Conservation (phyloP, 2,797 vertebrate species). For the Podarcis lilfordi region DNA sequence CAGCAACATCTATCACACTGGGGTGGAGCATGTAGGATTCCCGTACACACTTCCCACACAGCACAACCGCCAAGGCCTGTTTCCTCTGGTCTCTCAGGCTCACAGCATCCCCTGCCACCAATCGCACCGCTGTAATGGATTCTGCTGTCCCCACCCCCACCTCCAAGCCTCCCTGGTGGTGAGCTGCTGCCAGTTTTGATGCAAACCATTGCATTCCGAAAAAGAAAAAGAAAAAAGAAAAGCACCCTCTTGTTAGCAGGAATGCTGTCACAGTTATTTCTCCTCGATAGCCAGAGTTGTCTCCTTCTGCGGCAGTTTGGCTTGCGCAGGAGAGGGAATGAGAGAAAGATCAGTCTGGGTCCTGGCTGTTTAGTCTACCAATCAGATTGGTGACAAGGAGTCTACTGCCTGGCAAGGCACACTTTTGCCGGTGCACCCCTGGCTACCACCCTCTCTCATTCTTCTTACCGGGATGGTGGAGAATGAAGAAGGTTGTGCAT, state of each 20-base stretch:
- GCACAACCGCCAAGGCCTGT: not conserved
- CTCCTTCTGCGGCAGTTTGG: constrained; percentile 67
- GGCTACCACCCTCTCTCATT: constrained; percentile 3
- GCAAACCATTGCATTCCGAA: constrained; percentile 76
- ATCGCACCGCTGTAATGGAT: constrained; percentile 59
- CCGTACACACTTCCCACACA: not conserved
- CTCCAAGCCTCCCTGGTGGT: constrained; percentile 70
- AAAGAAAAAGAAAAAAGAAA: not conserved
- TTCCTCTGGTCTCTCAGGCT: not conserved
- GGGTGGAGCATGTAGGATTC: not conserved
- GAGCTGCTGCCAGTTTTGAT: constrained; percentile 80
- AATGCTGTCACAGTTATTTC: constrained; percentile 65
- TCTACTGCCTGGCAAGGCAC: constrained; percentile 79
- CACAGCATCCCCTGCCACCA: constrained; percentile 35
- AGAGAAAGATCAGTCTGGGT: constrained; percentile 76
- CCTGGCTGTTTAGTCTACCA: constrained; percentile 93
- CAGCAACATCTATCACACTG: not conserved
- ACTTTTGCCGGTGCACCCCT: not conserved
- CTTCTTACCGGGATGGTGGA: not conserved
- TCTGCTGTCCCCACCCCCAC: constrained; percentile 46
- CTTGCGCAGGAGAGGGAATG: constrained; percentile 59
- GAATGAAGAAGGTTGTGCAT: not conserved
- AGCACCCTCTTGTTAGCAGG: constrained; percentile 29
- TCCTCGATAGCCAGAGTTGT: constrained; percentile 65
- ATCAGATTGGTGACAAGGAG: constrained; percentile 91